A percentile compares a stretch with the other conserved stretches of the same genome.
Conservation (phyloP, 2,113 vertebrate species). For the Cololabis saira region DNA sequence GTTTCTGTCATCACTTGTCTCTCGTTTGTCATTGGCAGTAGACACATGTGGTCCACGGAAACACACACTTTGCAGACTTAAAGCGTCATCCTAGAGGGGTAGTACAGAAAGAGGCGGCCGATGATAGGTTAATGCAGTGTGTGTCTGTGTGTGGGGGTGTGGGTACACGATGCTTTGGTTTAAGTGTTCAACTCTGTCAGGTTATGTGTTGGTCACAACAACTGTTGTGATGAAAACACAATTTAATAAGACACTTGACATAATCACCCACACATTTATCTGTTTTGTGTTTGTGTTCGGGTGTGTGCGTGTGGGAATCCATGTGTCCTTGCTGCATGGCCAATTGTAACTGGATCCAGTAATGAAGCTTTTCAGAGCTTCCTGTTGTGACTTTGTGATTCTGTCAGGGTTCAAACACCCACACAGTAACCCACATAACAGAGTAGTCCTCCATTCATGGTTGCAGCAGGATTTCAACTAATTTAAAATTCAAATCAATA, state of each 20-base stretch:
- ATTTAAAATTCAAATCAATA: neutral
- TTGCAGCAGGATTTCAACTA: slow-evolving; percentile 7
- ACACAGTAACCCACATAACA: slow-evolving; percentile 51
- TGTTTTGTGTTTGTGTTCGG: slow-evolving; percentile 13
- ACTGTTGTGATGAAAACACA: slow-evolving; percentile 66
- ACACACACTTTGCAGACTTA: slow-evolving; percentile 36
- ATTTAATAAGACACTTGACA: slow-evolving; percentile 35
- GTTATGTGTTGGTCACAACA: slow-evolving; percentile 43
- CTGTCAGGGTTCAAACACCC: slow-evolving; percentile 34
- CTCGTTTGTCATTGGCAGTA: slow-evolving; percentile 72
- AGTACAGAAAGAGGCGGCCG: slow-evolving; percentile 20
- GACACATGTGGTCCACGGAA: slow-evolving; percentile 64
- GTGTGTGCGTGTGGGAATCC: slow-evolving; percentile 11
- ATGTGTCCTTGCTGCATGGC: slow-evolving; percentile 39
- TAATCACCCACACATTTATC: slow-evolving; percentile 28
- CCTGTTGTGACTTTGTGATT: slow-evolving; percentile 62
- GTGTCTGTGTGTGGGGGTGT: slow-evolving; percentile 1
- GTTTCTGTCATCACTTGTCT: slow-evolving; percentile 71
- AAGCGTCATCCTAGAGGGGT: slow-evolving; percentile 42
- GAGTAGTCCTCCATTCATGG: neutral
- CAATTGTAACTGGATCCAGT: slow-evolving; percentile 65
- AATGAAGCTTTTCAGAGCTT: slow-evolving; percentile 57
- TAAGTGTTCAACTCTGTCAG: slow-evolving; percentile 41
- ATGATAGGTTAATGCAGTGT: slow-evolving; percentile 44
- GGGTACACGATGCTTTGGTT: slow-evolving; percentile 22